A percentile compares a stretch with the other conserved stretches of the same genome.
phyloP scores from a whole-genome alignment of 2,888 invertebrate genomes.

The Orchesella flavescens region DNA sequence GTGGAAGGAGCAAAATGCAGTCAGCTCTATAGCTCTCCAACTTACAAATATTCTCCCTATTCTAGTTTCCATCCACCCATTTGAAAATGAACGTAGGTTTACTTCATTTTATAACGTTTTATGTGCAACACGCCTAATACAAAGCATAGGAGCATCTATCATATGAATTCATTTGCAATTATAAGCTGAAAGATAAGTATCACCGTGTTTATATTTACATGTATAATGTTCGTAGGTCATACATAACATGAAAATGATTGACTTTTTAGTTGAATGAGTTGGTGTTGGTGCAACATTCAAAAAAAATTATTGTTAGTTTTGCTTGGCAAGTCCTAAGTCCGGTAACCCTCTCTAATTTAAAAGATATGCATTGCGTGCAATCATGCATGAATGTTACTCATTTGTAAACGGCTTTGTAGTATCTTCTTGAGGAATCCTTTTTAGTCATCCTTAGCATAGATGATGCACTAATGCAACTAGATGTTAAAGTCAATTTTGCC shows the following conservation, averaged over 20 bases:
- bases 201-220: too few species aligned
- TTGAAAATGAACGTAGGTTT: too few species aligned
- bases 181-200: too few species aligned
- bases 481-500: slow-evolving; percentile 11
- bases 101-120: too few species aligned
- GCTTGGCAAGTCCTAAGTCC: background rate
- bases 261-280: background rate
- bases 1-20: background rate
- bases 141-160: background rate
- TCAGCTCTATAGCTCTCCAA: background rate
- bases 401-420: slow-evolving; percentile 32
- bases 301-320: background rate
- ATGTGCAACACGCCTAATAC: background rate
- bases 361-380: slow-evolving; percentile 42
- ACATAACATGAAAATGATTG: background rate
- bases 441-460: background rate
- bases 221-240: too few species aligned
- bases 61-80: too few species aligned
- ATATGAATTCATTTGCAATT: too few species aligned
- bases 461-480: background rate
- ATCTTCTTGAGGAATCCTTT: slow-evolving; percentile 10
- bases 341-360: slow-evolving; percentile 4
- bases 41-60: too few species aligned
- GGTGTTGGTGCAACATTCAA: background rate
- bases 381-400: slow-evolving; percentile 19